A percentile compares a stretch with the other conserved stretches of the same genome.
Evolutionary conservation across 2,888 invertebrate genomes (phyloP).

Genomic region (Gryllus longicercus): DNA sequence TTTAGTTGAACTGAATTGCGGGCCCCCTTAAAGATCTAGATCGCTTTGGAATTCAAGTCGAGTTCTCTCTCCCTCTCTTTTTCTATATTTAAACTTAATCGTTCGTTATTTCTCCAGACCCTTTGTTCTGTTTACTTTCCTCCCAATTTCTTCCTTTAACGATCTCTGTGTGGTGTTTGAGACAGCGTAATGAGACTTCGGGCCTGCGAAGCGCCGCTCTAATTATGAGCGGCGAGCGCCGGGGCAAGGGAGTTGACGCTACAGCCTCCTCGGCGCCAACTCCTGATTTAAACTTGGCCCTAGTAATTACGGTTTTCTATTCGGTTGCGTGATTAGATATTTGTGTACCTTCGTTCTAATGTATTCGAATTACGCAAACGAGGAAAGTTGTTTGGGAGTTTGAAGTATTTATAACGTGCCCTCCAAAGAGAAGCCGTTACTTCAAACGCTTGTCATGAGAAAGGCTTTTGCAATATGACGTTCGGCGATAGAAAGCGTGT

Average conservation of each 20-base stretch:
- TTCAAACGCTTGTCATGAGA: too few relatives aligned
- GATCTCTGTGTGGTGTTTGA: neutral
- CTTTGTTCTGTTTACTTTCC: conserved; percentile 17
- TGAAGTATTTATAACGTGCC: too few relatives aligned
- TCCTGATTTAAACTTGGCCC: neutral
- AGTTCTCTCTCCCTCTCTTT: conserved; percentile 4
- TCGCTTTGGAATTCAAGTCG: conserved; percentile 17
- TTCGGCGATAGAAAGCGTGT: too few relatives aligned
- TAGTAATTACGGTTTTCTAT: neutral
- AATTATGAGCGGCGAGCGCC: neutral
- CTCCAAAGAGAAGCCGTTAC: too few relatives aligned
- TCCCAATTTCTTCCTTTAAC: conserved; percentile 2
- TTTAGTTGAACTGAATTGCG: neutral
- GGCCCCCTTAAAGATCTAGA: neutral
- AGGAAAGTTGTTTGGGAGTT: too few relatives aligned
- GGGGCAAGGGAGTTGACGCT: neutral
- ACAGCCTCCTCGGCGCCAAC: neutral
- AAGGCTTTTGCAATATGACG: too few relatives aligned
- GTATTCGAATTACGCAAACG: too few relatives aligned
- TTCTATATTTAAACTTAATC: conserved; percentile 17
- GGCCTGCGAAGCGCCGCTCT: neutral
- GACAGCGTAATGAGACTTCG: neutral
- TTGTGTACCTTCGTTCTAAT: neutral
- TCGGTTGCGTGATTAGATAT: neutral
- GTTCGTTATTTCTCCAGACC: conserved; percentile 5